Evolutionary conservation across 2,797 vertebrate species (phyloP), one percentile per base, ranked within the genome.

Genomic region (Myiotriccus ornatus): DNA sequence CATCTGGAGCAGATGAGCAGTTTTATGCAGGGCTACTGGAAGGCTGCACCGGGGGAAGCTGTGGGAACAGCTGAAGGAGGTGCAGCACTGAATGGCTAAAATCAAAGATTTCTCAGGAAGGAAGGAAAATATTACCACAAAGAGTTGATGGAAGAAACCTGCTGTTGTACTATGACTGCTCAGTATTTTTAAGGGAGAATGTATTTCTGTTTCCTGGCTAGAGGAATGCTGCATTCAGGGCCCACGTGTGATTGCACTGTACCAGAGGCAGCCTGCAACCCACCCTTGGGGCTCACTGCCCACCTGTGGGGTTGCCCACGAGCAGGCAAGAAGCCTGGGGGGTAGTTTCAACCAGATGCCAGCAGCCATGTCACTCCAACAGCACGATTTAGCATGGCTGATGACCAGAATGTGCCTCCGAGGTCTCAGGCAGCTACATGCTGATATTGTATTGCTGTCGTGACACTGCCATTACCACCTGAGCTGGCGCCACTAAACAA

Each of bases 401-500:
- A 35, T 23, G 59, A 83, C 34, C 32, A 52, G 52, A 43, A 71
- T 17, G 70, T 0, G 0, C 22, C 8, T 23, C 62, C 1, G 0
- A 60, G 47, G 67, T 15, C 52, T 30, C 3, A 2, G 34, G 47
- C 57, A 75, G 47, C 53, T 69, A 14, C 22, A 0, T 63, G 49
- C 80, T 43, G 52, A 46, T 62, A 18, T 1, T 57, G 57, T 17
- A 17, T 19, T 57, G 52, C 39, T 74, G 35, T n/a, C 4, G 0
- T 43, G 55, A 37, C 10, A 7, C 23, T n/a, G 43, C 37, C 34
- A 49, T 60, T 43, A 37, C 37, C 32, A 10, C 55, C 43, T 14
- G 10, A 88, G 62, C 60, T 0, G 2, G 28, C 1, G 0, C 32
- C 37, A 12, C 22, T 34, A 30, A 64, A n/a, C 1, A 1, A 64